Evolutionary conservation across 2,888 invertebrate genomes (phyloP).

Genomic region (Caenorhabditis panamensis): DNA sequence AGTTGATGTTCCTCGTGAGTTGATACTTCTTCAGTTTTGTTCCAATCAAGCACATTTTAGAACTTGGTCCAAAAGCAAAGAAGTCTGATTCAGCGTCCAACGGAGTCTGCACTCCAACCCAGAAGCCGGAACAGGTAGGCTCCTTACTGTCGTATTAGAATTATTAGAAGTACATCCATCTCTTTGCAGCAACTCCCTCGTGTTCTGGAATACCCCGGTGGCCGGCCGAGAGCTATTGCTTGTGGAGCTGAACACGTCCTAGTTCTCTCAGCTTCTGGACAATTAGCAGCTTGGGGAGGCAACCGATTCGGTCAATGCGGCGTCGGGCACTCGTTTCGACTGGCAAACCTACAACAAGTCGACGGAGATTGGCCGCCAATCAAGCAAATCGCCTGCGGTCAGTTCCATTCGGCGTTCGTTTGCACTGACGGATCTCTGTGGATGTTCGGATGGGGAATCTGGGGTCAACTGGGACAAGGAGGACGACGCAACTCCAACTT

Average conservation of each 20-base stretch:
- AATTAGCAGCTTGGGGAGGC: slow-evolving; percentile 73
- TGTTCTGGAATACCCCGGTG: slow-evolving; percentile 46
- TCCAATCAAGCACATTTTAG: neutral
- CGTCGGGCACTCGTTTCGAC: slow-evolving; percentile 67
- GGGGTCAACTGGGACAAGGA: slow-evolving; percentile 75
- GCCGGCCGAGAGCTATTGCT: slow-evolving; percentile 67
- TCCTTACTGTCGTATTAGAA: too few species aligned
- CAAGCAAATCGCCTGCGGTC: slow-evolving; percentile 72
- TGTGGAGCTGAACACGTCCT: slow-evolving; percentile 78
- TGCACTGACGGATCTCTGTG: slow-evolving; percentile 69
- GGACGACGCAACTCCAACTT: slow-evolving; percentile 34
- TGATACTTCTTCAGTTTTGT: neutral
- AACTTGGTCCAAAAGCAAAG: slow-evolving; percentile 34
- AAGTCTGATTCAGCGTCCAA: slow-evolving; percentile 38
- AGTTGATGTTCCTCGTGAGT: slow-evolving; percentile 43
- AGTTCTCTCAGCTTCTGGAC: slow-evolving; percentile 70
- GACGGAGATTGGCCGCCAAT: slow-evolving; percentile 70
- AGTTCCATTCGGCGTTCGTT: slow-evolving; percentile 77
- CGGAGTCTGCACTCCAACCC: slow-evolving; percentile 28
- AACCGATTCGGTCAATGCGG: slow-evolving; percentile 79
- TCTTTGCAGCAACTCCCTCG: slow-evolving; percentile 50
- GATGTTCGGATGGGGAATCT: slow-evolving; percentile 78
- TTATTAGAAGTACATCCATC: neutral
- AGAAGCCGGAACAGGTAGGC: slow-evolving; percentile 40
- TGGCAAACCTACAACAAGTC: slow-evolving; percentile 67